These are phyloP conservation scores for Coracias cyanogaster DNA, from an alignment of 2,797 vertebrate genomes.

Conservation along the genomic window DNA sequence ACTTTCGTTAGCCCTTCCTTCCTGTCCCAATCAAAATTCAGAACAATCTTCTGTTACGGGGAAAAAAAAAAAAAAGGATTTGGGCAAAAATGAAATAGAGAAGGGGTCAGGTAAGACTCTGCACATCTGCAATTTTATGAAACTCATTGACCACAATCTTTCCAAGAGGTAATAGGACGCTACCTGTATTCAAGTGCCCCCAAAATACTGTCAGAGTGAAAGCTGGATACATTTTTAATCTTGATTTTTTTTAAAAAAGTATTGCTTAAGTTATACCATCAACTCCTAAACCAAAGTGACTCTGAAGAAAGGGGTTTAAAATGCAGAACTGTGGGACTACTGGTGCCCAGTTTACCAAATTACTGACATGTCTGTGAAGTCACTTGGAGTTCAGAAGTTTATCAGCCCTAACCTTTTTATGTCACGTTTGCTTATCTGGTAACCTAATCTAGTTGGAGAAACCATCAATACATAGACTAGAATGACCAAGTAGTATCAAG, in stretches of 20 bases:
- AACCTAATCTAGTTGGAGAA: not conserved
- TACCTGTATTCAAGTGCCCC: not conserved
- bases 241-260: not conserved
- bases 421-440: not conserved
- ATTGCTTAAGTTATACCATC: not conserved
- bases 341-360: not conserved
- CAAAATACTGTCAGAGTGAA: not conserved
- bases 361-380: not conserved
- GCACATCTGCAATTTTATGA: not conserved
- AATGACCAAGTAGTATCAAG: not conserved
- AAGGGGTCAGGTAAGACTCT: not conserved
- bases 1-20: conserved; percentile 47
- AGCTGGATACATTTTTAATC: not conserved
- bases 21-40: conserved; percentile 17
- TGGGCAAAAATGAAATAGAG: not conserved
- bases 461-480: not conserved
- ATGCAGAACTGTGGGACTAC: not conserved
- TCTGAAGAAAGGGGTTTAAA: not conserved
- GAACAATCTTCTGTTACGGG: conserved; percentile 1
- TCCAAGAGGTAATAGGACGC: not conserved
- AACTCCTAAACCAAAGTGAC: not conserved
- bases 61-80: not conserved
- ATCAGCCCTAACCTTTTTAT: not conserved
- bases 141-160: not conserved
- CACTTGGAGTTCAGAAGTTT: not conserved